These are phyloP conservation scores for Panurus biarmicus DNA, from an alignment of 2,113 vertebrate species.

Conservation along the genomic window DNA sequence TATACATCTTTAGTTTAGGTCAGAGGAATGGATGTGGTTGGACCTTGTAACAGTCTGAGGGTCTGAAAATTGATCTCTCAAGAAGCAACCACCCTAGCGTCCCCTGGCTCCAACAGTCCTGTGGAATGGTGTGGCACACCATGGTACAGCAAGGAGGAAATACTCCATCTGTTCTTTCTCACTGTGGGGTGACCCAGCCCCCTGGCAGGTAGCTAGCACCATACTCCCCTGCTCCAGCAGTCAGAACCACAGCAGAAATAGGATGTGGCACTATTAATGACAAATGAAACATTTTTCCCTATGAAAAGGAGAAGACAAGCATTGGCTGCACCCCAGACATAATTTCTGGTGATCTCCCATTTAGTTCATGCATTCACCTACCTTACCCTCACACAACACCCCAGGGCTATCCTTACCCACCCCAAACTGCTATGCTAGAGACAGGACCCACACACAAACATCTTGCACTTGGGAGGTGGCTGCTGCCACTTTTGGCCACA, in stretches of 20 bases:
- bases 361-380: neutral
- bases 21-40: neutral
- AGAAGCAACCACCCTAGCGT: neutral
- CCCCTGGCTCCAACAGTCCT: neutral
- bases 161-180: neutral
- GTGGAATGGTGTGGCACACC: neutral
- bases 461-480: neutral
- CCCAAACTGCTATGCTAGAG: accelerated
- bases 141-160: neutral
- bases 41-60: neutral
- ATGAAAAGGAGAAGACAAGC: neutral
- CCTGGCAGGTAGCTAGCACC: neutral
- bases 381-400: neutral
- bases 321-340: neutral
- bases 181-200: neutral
- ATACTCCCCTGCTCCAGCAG: neutral
- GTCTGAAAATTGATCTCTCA: neutral
- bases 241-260: neutral
- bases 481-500: neutral
- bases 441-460: neutral
- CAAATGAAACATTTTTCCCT: neutral
- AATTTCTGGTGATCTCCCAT: accelerated
- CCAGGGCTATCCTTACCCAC: neutral
- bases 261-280: neutral
- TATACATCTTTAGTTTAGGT: neutral